Evolutionary conservation across 2,888 invertebrate species (phyloP).

Genomic region (Caenorhabditis sp.): DNA sequence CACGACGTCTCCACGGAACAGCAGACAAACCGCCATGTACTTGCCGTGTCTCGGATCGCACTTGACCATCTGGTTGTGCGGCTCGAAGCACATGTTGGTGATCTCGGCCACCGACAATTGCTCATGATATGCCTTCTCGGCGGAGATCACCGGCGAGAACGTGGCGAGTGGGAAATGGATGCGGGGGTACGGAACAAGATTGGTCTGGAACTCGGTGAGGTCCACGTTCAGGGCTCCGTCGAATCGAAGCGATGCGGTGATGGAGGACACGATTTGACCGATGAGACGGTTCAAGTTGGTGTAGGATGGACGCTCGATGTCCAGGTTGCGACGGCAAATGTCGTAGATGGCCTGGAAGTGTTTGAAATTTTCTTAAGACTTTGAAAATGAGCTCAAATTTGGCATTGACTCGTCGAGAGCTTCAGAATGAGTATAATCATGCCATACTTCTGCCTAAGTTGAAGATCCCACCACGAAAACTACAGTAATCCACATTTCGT

Average conservation of each 20-base stretch:
- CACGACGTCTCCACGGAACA: conserved; percentile 83
- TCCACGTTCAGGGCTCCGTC: conserved; percentile 94
- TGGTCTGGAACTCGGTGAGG: conserved; percentile 87
- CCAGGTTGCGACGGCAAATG: conserved; percentile 87
- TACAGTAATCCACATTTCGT: conserved; percentile 1
- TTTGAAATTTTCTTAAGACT: not conserved
- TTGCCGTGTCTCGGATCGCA: conserved; percentile 85
- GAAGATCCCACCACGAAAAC: not conserved
- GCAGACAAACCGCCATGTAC: conserved; percentile 85
- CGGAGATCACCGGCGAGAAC: conserved; percentile 82
- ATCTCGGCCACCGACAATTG: conserved; percentile 86
- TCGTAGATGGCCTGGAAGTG: conserved; percentile 89
- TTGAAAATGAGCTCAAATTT: not conserved
- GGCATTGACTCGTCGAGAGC: not conserved
- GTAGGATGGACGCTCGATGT: conserved; percentile 88
- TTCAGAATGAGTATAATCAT: not conserved
- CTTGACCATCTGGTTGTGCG: conserved; percentile 87
- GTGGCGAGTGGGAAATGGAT: conserved; percentile 93
- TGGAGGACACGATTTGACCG: conserved; percentile 86
- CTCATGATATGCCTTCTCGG: conserved; percentile 83
- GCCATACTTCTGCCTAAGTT: not conserved
- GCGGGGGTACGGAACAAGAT: conserved; percentile 90
- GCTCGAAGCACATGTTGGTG: conserved; percentile 93
- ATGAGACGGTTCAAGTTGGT: conserved; percentile 95
- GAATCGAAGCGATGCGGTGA: conserved; percentile 94